Percentiles rank a stretch among this genome's conserved stretches.
These are phyloP conservation scores for Amblyopsis rosae DNA, from an alignment of 2,113 vertebrate genomes.

Conservation along the genomic window DNA sequence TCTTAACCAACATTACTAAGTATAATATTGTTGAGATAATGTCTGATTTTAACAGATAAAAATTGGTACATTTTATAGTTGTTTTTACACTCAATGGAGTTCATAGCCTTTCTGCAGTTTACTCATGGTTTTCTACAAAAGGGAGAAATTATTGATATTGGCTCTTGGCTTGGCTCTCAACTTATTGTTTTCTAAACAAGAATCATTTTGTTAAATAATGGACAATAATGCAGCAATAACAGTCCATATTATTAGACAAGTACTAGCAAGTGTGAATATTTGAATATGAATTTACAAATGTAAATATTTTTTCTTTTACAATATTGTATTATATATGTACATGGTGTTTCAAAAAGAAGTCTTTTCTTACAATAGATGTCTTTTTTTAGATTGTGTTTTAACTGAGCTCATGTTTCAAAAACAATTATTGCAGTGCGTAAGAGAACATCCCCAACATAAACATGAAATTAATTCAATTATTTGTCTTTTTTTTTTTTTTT, in stretches of 20 bases:
- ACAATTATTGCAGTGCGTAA: constrained; percentile 69
- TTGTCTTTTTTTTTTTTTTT: constrained; percentile 64
- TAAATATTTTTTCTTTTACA: constrained; percentile 88
- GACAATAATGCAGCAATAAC: constrained; percentile 91
- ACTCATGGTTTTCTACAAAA: constrained; percentile 72
- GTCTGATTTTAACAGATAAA: constrained; percentile 54
- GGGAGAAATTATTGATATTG: constrained; percentile 70
- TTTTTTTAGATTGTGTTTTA: constrained; percentile 82
- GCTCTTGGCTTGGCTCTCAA: constrained; percentile 75
- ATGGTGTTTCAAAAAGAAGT: constrained; percentile 83
- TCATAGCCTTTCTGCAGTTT: constrained; percentile 63
- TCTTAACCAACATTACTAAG: constrained; percentile 42
- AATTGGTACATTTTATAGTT: constrained; percentile 77
- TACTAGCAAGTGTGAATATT: constrained; percentile 86
- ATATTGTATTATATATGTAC: constrained; percentile 89
- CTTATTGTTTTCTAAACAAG: constrained; percentile 80
- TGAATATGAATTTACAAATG: constrained; percentile 81
- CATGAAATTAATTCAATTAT: constrained; percentile 56
- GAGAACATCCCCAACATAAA: constrained; percentile 66
- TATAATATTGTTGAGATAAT: constrained; percentile 36
- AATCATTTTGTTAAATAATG: constrained; percentile 73
- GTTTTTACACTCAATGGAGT: constrained; percentile 72
- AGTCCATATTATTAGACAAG: constrained; percentile 76
- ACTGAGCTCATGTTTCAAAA: constrained; percentile 70
- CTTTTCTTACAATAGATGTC: constrained; percentile 85